These are phyloP conservation scores for Morelia viridis DNA, from an alignment of 2,797 vertebrate species.

Conservation along the genomic window DNA sequence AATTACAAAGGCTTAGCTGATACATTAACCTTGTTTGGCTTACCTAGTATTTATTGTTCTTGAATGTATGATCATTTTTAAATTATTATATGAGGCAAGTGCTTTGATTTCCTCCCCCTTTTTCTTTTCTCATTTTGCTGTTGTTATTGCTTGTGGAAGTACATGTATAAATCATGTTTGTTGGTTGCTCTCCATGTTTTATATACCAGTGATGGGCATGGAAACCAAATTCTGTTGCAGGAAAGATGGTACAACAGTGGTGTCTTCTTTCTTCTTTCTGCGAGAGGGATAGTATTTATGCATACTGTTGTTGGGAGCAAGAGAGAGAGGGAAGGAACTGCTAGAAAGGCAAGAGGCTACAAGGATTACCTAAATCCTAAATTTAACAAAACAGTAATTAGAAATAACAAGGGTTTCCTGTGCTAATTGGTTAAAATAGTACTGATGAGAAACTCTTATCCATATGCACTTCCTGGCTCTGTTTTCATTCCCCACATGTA, in stretches of 20 bases:
- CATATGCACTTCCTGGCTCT: neutral
- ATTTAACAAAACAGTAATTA: neutral
- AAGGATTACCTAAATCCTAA: neutral
- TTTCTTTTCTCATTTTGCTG: neutral
- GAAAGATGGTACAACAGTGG: neutral
- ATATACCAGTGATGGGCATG: neutral
- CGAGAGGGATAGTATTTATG: neutral
- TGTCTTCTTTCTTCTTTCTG: neutral
- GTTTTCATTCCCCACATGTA: neutral
- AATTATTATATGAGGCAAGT: neutral
- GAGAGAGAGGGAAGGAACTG: neutral
- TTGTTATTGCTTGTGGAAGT: neutral
- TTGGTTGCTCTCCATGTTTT: neutral
- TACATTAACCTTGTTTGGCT: neutral
- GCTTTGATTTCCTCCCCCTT: neutral
- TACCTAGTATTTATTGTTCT: slow-evolving; percentile 4
- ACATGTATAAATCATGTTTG: neutral
- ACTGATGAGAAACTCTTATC: neutral
- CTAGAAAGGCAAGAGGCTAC: neutral
- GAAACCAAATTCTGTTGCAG: neutral
- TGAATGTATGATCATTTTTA: neutral
- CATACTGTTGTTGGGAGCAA: neutral
- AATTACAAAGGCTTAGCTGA: neutral
- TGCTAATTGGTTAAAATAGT: neutral
- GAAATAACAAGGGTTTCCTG: neutral